Base-by-base conservation (phyloP, 1,140 invertebrate species). In the Cotesia vestalis region DNA sequence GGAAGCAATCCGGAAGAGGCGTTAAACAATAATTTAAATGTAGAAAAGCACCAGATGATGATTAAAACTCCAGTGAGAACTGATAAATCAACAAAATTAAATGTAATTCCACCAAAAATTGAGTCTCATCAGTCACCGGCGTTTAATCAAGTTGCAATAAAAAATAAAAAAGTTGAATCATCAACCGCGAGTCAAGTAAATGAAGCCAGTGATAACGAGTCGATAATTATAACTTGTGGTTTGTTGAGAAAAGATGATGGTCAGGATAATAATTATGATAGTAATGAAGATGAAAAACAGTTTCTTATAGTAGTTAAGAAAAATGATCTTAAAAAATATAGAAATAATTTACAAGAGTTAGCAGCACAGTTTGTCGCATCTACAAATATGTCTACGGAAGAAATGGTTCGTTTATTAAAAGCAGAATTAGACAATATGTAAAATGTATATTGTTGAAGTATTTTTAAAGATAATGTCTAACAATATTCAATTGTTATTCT, bases 221-320 rank as follows among this genome's bases (percentile, higher is more conserved):
- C n/a, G 6, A 57, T 57, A 57, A 20, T 17, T 57, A 20, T 20
- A 57, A 8, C 9, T 53, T 71, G 52, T 12, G 9, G 61, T n/a
- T 9, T 53, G 17, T 72, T 63, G 4, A 71, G 52, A 11, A 70
- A 72, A 35, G 70, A 71, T 0, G 17, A 63, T 35, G 52, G 68
- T 12, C 64, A 69, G 1, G 72, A 70, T 70, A 71, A 46, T 66
- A 70, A 63, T 63, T 69, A 73, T 52, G 71, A 66, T 11, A 27
- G 62, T 12, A 61, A 71, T 2, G 72, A 76, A 8, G 62, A 66
- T 20, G 64, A 75, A 17, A 74, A 78, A 4, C 64, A 73, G n/a
- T 6, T 75, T 9, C 61, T 78, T 0, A 46, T 78, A 20, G 69
- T 77, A 4, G 73, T 78, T 14, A 77, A 74, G 1, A 74, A 76